Conservation (phyloP, 2,113 vertebrate species). For the Maccullochella peelii region DNA sequence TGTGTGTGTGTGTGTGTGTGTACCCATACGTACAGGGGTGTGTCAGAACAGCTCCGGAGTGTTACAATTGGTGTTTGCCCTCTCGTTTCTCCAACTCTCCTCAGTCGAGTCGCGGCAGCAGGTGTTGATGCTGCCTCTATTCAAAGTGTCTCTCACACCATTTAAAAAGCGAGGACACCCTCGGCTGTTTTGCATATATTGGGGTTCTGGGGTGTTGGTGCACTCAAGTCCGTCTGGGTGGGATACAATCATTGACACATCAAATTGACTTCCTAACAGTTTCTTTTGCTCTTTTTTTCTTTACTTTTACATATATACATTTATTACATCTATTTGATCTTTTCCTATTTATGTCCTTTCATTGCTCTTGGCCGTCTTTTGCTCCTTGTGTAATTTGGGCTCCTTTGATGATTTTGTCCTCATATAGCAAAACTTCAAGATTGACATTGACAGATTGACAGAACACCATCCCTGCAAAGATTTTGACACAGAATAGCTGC, state of each 20-base stretch:
- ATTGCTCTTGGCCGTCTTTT: not conserved
- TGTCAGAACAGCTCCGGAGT: constrained; percentile 44
- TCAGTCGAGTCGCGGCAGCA: constrained; percentile 63
- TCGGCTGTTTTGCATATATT: constrained; percentile 76
- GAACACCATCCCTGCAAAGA: not conserved
- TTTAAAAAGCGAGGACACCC: constrained; percentile 83
- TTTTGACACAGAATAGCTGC: not conserved
- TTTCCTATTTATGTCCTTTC: not conserved
- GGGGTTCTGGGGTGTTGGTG: constrained; percentile 56
- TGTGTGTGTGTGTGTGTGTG: constrained; percentile 25
- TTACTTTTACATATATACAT: not conserved
- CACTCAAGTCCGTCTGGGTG: constrained; percentile 52
- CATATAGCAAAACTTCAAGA: not conserved
- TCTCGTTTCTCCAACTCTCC: constrained; percentile 60
- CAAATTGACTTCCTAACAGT: constrained; percentile 73
- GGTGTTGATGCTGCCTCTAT: constrained; percentile 77
- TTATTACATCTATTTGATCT: not conserved
- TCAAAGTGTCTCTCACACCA: constrained; percentile 83
- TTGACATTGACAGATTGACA: not conserved
- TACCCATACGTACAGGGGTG: constrained; percentile 22
- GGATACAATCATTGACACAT: constrained; percentile 73
- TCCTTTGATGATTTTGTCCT: not conserved
- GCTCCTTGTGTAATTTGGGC: not conserved
- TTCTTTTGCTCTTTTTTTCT: constrained; percentile 16
- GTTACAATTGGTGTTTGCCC: constrained; percentile 75